A percentile compares a stretch with the other conserved stretches of the same genome.
These are phyloP conservation scores for Pogonocherus hispidulus DNA, from an alignment of 2,888 invertebrate genomes.

Conservation along the genomic window DNA sequence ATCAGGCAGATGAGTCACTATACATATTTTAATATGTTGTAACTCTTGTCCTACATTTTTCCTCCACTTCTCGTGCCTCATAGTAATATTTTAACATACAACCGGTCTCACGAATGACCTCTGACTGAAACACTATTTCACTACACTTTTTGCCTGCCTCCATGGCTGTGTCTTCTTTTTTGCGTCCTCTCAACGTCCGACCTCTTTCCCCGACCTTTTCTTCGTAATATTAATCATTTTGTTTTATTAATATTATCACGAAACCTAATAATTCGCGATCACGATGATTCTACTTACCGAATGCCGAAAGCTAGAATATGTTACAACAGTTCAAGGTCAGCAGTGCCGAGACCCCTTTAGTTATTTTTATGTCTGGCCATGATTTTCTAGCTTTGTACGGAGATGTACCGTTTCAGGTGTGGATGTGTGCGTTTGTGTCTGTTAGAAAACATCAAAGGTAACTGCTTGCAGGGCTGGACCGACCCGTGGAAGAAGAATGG, in stretches of 20 bases:
- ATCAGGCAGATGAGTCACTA: too few relatives aligned
- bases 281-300: background rate
- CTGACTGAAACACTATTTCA: background rate
- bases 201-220: too few relatives aligned
- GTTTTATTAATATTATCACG: background rate
- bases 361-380: background rate
- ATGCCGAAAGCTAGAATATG: background rate
- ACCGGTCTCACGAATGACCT: background rate
- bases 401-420: too few relatives aligned
- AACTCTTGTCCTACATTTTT: too few relatives aligned
- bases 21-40: too few relatives aligned
- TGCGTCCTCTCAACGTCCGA: background rate
- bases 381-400: too few relatives aligned
- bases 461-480: too few relatives aligned
- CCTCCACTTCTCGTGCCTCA: too few relatives aligned
- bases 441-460: too few relatives aligned
- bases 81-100: background rate
- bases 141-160: background rate
- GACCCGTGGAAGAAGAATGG: too few relatives aligned
- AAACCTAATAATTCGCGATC: background rate
- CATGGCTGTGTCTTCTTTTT: background rate
- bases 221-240: background rate
- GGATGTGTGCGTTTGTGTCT: too few relatives aligned
- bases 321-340: background rate
- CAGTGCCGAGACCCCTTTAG: background rate